Evolutionary conservation across 2,113 vertebrate genomes (phyloP), one percentile per base, ranked within the genome.

Genomic region (Rhadina sibilatrix): DNA sequence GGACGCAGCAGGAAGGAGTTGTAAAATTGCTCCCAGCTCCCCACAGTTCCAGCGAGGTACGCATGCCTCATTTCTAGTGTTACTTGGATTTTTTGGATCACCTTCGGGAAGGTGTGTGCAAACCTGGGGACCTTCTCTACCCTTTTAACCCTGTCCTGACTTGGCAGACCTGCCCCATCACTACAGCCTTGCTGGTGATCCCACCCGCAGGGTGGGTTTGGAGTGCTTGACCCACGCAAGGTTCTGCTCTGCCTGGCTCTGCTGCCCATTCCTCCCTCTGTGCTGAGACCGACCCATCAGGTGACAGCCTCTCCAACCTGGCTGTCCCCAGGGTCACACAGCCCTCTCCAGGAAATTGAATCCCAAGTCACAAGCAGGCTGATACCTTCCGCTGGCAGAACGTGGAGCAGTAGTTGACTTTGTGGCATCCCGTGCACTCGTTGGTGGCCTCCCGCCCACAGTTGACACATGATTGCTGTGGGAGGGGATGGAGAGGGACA

Each of bases 361-460:
- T 8, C 66, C 49, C 59, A 42, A 22, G 63, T 37, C 71, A 14
- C 63, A 63, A 30, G n/a, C 42, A 21, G 22, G 54, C 76, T 5
- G 0, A 18, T 97, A 99, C 99, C 99, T 99, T 99, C 60, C 98
- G 97, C 97, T 99, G 99, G 94, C 99, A 99, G 98, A 99, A 99
- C 0, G 98, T 99, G 78, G 99, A 99, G 97, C 99, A 99, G 98
- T 99, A 99, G 98, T 99, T 99, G 96, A 99, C 99, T 83, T 99
- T 99, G 90, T 99, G 99, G 91, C 99, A 99, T 40, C 99, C 99
- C 0, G 99, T 99, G 85, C 99, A 99, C 96, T 99, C 99, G 1
- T 98, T 99, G 71, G 98, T 98, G 6, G 99, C 99, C 85, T 99
- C 98, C 3, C 99, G 99, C 5, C 99, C 99, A 1, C 99, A 99